Percentiles rank a stretch among this genome's conserved stretches.
These are phyloP conservation scores for Epinotia nisella DNA, from an alignment of 2,888 invertebrate species.

Conservation along the genomic window DNA sequence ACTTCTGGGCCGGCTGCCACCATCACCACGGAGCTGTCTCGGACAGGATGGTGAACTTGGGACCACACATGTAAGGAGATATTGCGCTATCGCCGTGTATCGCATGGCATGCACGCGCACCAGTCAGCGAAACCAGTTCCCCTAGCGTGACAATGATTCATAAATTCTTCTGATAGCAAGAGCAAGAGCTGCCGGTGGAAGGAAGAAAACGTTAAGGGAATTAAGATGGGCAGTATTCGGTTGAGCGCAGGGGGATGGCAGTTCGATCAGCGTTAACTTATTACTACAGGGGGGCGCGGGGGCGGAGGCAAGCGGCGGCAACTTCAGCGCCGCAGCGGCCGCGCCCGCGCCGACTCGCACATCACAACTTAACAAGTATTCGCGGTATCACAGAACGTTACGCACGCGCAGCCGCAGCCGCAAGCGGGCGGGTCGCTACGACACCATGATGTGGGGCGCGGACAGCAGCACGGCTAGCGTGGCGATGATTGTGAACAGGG, in stretches of 20 bases:
- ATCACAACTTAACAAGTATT: conserved; percentile 88
- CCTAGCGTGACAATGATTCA: conserved; percentile 48
- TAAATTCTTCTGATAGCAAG: conserved; percentile 58
- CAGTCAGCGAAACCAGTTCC: conserved; percentile 37
- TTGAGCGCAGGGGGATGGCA: conserved; percentile 77
- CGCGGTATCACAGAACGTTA: conserved; percentile 88
- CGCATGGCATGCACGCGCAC: conserved; percentile 22
- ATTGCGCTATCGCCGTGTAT: conserved; percentile 27
- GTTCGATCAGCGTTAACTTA: conserved; percentile 75
- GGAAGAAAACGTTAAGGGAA: conserved; percentile 63
- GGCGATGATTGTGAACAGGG: conserved; percentile 98
- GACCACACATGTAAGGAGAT: conserved; percentile 53
- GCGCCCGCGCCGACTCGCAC: conserved; percentile 79
- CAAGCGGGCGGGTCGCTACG: conserved; percentile 88
- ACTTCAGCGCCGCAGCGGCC: conserved; percentile 76
- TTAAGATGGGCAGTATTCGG: conserved; percentile 74
- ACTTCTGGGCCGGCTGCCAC: conserved; percentile 60
- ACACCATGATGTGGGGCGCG: conserved; percentile 98
- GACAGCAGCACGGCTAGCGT: conserved; percentile 98
- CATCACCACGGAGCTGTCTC: conserved; percentile 65
- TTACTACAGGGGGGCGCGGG: conserved; percentile 79
- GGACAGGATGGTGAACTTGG: conserved; percentile 56
- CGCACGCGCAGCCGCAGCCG: conserved; percentile 73
- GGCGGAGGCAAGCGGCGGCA: conserved; percentile 77
- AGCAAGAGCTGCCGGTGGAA: conserved; percentile 63